Evolutionary conservation across 1,140 invertebrate species (phyloP).

Genomic region (Leptonema lineaticorne): DNA sequence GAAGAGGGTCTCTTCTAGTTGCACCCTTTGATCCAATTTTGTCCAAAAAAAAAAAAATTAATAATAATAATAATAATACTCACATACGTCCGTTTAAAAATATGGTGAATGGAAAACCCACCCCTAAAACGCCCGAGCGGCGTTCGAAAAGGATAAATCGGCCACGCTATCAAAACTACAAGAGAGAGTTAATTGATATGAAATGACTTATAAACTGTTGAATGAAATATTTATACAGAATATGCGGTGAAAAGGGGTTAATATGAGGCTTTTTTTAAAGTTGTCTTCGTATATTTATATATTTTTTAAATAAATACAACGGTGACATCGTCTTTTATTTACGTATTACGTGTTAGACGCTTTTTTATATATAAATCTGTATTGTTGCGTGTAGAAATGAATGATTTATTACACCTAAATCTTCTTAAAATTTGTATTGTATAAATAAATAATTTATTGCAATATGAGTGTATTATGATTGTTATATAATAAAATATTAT

Average conservation of each 20-base stretch:
- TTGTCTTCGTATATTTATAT: background rate
- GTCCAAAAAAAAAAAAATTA: conserved; percentile 17
- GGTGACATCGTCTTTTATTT: background rate
- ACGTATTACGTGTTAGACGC: too few species aligned
- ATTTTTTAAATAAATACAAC: background rate
- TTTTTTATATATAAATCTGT: background rate
- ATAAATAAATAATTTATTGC: too few species aligned
- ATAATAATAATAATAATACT: too few species aligned
- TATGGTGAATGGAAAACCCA: conserved; percentile 20
- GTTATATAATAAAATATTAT: too few species aligned
- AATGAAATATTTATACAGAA: conserved; percentile 31
- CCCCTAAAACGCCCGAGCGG: background rate
- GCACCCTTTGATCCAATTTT: conserved; percentile 26
- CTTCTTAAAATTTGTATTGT: too few species aligned
- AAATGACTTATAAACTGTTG: conserved; percentile 35
- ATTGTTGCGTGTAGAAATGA: too few species aligned
- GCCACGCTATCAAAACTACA: conserved; percentile 23
- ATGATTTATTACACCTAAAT: too few species aligned
- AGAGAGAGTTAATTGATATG: conserved; percentile 40
- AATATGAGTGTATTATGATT: too few species aligned
- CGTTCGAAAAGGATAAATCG: conserved; percentile 9
- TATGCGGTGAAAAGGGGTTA: background rate
- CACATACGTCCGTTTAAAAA: background rate
- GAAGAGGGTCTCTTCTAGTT: conserved; percentile 35
- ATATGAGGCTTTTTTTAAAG: background rate